Percentiles rank a stretch among this genome's conserved stretches.
These are phyloP conservation scores for Panopea generosa DNA, from an alignment of 2,888 invertebrate genomes.

Conservation along the genomic window DNA sequence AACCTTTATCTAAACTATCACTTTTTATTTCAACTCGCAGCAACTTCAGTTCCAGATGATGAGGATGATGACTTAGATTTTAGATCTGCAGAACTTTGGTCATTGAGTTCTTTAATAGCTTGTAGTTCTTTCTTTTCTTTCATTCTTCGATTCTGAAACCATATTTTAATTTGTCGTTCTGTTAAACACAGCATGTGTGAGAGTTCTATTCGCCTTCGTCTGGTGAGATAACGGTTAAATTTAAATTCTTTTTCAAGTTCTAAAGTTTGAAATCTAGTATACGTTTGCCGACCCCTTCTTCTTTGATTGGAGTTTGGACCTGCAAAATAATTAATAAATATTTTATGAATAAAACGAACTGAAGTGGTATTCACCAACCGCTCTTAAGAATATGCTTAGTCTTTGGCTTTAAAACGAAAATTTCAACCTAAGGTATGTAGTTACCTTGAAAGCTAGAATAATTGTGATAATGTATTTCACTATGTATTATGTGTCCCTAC, in stretches of 20 bases:
- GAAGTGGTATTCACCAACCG: too few species aligned
- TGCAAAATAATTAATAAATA: conserved; percentile 85
- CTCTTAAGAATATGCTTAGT: too few species aligned
- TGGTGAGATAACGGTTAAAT: conserved; percentile 98
- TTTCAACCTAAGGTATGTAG: too few species aligned
- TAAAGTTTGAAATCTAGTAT: conserved; percentile 98
- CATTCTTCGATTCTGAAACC: conserved; percentile 97
- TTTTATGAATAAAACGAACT: too few species aligned
- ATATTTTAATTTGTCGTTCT: conserved; percentile 92
- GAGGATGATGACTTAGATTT: conserved; percentile 56
- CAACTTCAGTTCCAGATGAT: conserved; percentile 44
- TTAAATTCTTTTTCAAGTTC: conserved; percentile 99
- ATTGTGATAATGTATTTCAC: too few species aligned
- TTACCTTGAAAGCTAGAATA: too few species aligned
- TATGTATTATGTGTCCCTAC: too few species aligned
- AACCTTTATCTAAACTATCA: too few species aligned
- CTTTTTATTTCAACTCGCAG: conserved; percentile 51
- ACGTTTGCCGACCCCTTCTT: conserved; percentile 98
- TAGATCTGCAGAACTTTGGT: conserved; percentile 84
- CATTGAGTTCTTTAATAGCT: conserved; percentile 98
- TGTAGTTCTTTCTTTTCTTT: conserved; percentile 99
- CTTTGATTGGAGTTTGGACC: conserved; percentile 98
- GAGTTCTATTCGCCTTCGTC: conserved; percentile 98
- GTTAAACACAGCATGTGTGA: conserved; percentile 98
- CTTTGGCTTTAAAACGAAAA: too few species aligned